Evolutionary conservation across 2,888 invertebrate species (phyloP), one percentile per base, ranked within the genome.

Genomic region (Hydroisotoma schaefferi): DNA sequence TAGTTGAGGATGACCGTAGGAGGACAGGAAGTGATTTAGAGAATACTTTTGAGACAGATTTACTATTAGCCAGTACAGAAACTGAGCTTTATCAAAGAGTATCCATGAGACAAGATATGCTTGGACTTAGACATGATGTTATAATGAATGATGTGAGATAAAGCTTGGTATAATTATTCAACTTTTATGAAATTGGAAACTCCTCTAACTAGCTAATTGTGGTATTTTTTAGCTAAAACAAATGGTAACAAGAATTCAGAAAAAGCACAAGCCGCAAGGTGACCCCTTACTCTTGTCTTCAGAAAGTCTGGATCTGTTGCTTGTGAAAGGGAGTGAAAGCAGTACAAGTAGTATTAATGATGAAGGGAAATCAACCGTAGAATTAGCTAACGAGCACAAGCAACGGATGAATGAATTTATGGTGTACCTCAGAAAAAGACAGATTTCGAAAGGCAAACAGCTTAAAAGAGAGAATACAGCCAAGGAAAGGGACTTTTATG

Each of bases 41-140:
- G 29, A 26, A 29, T n/a, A n/a, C n/a, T n/a, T n/a, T n/a, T n/a
- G n/a, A n/a, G n/a, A n/a, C n/a, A n/a, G 33, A 33, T 10, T 8
- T 33, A 33, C 15, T 33, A 33, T 33, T 33, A 55, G 51, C 54
- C 10, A 49, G 20, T 22, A 40, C 51, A 2, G 59, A 57, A 28
- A 28, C 12, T 8, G 28, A 27, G 5, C 20, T 29, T 4, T 29
- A 49, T 22, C 23, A 18, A 15, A 15, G 38, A 23, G 15, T 12
- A 10, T 37, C 18, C 22, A 90, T 90, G 88, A 83, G 84, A 1
- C 82, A 87, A 66, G 83, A 84, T 76, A 83, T 88, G 3, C 81
- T 85, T 38, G 87, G 87, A 0, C 76, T 90, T 48, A 82, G 89
- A 75, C 87, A 87, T 72, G 76, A 78, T 0, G 78, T 77, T 57